Evolutionary conservation across 2,797 vertebrate species (phyloP), one percentile per base, ranked within the genome.

Genomic region (Botia almorhae): DNA sequence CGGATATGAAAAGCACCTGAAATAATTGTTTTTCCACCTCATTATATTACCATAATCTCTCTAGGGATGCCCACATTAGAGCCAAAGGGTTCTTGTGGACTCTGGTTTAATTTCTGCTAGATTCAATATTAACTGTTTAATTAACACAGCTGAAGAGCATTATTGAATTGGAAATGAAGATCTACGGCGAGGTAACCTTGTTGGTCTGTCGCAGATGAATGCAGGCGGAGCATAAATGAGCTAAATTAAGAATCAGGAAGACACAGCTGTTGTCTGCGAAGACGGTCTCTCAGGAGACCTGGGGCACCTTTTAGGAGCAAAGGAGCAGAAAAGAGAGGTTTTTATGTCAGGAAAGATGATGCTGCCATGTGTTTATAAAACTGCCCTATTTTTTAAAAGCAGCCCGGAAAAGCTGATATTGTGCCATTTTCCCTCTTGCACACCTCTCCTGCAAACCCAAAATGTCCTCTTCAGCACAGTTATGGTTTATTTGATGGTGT

Each of bases 141-240:
- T 83, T 83, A 81, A 69, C 61, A 77, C 69, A 81, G 78, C 67
- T 73, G 69, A 74, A 74, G 74, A 23, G n/a, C 69, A 13, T 77
- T 76, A 83, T 83, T 79, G 73, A 83, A 61, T 68, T 83, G 82
- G 60, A 83, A 81, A 83, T 83, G 61, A 80, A 80, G 78, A 76
- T 67, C 48, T 78, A 43, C 73, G 17, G n/a, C 29, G 2, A 72
- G 60, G 73, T 81, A 83, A 83, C 73, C 82, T 76, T 26, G 78
- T 72, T 26, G 77, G 77, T 76, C 78, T 17, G 21, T 72, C 17
- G 43, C 72, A 77, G 82, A 81, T 72, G 69, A 76, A 76, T 53
- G 69, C 82, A 68, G 78, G 23, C 55, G 21, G 68, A 53, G 82
- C 69, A 78, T 79, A 82, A 85, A 73, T 82, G 74, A 81, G 48